Base-by-base conservation (phyloP, 1,140 invertebrate species). In the Uloborus diversus region DNA sequence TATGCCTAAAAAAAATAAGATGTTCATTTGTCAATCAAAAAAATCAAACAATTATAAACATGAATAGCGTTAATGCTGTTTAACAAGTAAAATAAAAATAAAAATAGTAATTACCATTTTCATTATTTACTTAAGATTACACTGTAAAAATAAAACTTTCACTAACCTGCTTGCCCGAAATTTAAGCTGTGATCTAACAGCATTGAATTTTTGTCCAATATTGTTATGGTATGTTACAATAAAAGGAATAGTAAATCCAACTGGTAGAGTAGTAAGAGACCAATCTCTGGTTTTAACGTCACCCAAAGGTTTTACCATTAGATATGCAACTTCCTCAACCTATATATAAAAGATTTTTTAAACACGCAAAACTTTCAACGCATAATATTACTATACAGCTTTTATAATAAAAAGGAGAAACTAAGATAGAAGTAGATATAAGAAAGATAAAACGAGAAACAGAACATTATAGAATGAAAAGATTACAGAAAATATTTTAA, bases 251-350 rank as follows among this genome's bases (percentile, higher is more conserved):
- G 84, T 84, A n/a, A 85, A 83, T 17, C 88, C 89, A 17, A 87
- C 84, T 28, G 89, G 89, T 13, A 89, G 69, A 23, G 83, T 82
- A 28, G 80, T 71, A 5, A 88, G 59, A 23, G 83, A 81, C 51
- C 84, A 81, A 56, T 79, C 62, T 32, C 80, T 79, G 32, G 86
- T 84, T 27, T 80, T 85, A 7, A 86, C 61, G 17, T 84, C 32
- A 76, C 83, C 68, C 78, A 79, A 83, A 79, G 66, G 85, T 81
- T 81, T 88, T 23, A 88, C 82, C 87, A 88, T 89, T 66, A 89
- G 69, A 79, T 88, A 89, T 9, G 85, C 85, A 5, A 88, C 85
- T 64, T 87, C 83, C 79, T 88, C 87, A 49, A 89, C 86, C 88
- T 89, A 79, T 32, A 83, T 81, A 65, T 11, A 37, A 35, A 65